phyloP scores from a whole-genome alignment of 2,888 invertebrate genomes.

The Acheta domesticus region DNA sequence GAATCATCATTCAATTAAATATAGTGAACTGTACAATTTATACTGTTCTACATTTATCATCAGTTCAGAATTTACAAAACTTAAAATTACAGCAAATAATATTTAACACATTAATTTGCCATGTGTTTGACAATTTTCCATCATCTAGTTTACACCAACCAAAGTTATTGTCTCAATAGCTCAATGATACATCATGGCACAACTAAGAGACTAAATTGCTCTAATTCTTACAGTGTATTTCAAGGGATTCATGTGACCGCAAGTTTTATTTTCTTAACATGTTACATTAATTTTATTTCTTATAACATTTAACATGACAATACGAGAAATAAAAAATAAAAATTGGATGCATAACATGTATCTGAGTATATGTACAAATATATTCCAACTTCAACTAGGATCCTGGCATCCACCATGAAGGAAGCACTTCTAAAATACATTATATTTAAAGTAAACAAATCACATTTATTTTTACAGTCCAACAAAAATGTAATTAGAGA shows the following conservation, averaged over 20 bases:
- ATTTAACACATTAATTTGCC: neutral
- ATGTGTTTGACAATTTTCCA: neutral
- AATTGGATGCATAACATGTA: neutral
- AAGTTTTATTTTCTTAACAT: conserved; percentile 12
- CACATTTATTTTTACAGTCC: neutral
- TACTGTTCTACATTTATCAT: neutral
- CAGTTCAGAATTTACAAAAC: conserved; percentile 19
- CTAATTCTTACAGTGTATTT: neutral
- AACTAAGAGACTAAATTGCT: conserved; percentile 3
- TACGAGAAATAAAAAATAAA: neutral
- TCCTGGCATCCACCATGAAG: neutral
- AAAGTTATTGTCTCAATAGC: conserved; percentile 23
- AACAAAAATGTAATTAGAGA: neutral
- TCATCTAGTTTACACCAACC: conserved; percentile 4
- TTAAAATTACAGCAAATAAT: neutral
- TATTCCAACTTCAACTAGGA: neutral
- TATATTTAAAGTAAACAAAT: neutral
- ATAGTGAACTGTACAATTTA: neutral
- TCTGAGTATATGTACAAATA: neutral
- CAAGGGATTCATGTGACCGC: neutral
- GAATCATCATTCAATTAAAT: conserved; percentile 19
- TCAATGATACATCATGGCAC: conserved; percentile 22
- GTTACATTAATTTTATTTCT: conserved; percentile 11
- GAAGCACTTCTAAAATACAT: neutral
- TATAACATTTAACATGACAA: neutral